Evolutionary conservation across 2,888 invertebrate species (phyloP), one percentile per base, ranked within the genome.

Genomic region (Metopia argyrocephala): DNA sequence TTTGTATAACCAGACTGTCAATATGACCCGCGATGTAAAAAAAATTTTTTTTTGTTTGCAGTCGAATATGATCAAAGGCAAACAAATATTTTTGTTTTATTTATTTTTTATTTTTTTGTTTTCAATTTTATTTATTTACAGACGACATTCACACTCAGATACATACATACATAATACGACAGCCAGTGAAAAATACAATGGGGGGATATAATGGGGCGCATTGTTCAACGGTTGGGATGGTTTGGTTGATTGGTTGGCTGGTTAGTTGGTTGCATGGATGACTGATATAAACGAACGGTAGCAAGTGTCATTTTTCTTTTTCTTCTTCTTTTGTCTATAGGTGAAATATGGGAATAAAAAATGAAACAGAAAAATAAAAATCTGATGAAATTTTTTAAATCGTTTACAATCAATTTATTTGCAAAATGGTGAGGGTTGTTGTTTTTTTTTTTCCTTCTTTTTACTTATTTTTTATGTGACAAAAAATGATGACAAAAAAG

Each of bases 321-420:
- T n/a, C n/a, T n/a, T n/a, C n/a, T n/a, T n/a, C n/a, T n/a, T n/a
- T 27, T 20, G 74, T 74, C 66, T 59, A 66, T 46, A 48, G 28
- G 7, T 74, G 48, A 48, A 74, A 59, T 59, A 59, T 46, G 38
- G 15, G 15, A 27, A 23, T 28, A 59, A 18, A 28, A 59, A 61
- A 54, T 25, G 18, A 56, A n/a, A 50, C 48, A 61, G 45, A 59
- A 5, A 5, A 59, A 59, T 38, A 64, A 68, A 76, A 59, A 78
- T 74, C 79, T 79, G 79, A 79, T 75, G 75, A 79, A 79, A 79
- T 79, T 50, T 20, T 38, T 45, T 21, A 64, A 57, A 52, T 21
- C 21, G 45, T 12, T n/a, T 59, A 59, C 57, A 66, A 45, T 21
- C 38, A 71, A 71, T 28, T 31, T 73, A 3, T 64, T 38, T 70